Conservation (phyloP, 1,140 invertebrate species). For the Ganaspis sp. region DNA sequence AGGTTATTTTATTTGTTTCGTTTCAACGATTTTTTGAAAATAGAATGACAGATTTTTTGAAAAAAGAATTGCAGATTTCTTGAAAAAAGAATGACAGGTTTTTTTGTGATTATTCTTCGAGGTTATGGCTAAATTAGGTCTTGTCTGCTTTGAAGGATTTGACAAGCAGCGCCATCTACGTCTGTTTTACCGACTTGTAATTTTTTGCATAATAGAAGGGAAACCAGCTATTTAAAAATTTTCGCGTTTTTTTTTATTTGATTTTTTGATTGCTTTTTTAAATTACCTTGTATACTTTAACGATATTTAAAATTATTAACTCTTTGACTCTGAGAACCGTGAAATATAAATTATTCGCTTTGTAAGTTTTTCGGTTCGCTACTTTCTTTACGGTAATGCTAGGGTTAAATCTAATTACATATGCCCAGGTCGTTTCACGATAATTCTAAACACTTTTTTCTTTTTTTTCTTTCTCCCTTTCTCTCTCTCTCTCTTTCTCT, state of each 20-base stretch:
- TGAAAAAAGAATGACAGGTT: no score
- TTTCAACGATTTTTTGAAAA: no score
- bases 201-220: no score
- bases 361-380: slow-evolving; percentile 52
- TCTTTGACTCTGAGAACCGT: slow-evolving; percentile 9
- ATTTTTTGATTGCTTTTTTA: not conserved
- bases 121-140: no score
- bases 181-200: no score
- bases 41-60: no score
- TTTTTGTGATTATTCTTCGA: no score
- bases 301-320: not conserved
- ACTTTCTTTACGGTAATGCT: slow-evolving; percentile 48
- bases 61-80: no score
- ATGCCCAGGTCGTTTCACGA: slow-evolving; percentile 52
- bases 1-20: no score
- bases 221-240: no score
- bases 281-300: not conserved
- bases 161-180: no score
- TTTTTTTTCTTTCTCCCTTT: slow-evolving; percentile 34
- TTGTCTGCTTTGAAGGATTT: no score
- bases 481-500: not conserved
- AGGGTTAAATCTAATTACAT: slow-evolving; percentile 62
- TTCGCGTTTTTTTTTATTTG: not conserved
- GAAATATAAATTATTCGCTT: slow-evolving; percentile 48
- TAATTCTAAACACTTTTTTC: slow-evolving; percentile 49